Evolutionary conservation across 2,113 vertebrate species (phyloP), one percentile per base, ranked within the genome.

Genomic region (Callionymus lyra): DNA sequence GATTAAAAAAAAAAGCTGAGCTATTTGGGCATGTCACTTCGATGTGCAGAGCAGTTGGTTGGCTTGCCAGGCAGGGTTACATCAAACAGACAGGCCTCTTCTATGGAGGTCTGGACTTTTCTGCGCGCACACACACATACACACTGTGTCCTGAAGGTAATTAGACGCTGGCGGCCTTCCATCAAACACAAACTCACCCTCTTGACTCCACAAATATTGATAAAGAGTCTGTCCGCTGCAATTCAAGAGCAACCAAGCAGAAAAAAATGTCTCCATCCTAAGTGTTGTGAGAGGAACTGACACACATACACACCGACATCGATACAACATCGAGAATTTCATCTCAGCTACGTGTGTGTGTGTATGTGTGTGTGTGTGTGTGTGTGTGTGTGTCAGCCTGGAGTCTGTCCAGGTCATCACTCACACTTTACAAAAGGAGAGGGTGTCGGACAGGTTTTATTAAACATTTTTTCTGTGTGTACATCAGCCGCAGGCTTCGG

Each of bases 371-470:
- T n/a, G n/a, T n/a, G n/a, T n/a, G n/a, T n/a, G n/a, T n/a, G n/a
- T n/a, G n/a, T n/a, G n/a, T n/a, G n/a, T 27, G 15, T 31, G 4
- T 27, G 21, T 68, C 69, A 64, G 54, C 65, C 56, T 72, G 65
- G 72, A 77, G 70, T 63, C 62, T 68, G 62, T 61, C 65, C 74
- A 76, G 59, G 70, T 74, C 69, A 68, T 82, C 77, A 70, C 51
- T 74, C 73, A 74, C 70, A 77, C 57, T 76, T 80, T 77, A 73
- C 68, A 59, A 58, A 55, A 67, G 71, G 76, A 82, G 72, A 77
- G 74, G 67, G 72, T 56, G 70, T 70, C 48, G 68, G 78, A 77
- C 74, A 81, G 77, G 68, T 83, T 82, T 84, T 82, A 86, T 84
- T 86, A 81, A 84, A 86, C 59, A 41, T 32, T 44, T 47, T 31